phyloP scores from a whole-genome alignment of 2,888 invertebrate genomes.

The Caradrina clavipalpis region DNA sequence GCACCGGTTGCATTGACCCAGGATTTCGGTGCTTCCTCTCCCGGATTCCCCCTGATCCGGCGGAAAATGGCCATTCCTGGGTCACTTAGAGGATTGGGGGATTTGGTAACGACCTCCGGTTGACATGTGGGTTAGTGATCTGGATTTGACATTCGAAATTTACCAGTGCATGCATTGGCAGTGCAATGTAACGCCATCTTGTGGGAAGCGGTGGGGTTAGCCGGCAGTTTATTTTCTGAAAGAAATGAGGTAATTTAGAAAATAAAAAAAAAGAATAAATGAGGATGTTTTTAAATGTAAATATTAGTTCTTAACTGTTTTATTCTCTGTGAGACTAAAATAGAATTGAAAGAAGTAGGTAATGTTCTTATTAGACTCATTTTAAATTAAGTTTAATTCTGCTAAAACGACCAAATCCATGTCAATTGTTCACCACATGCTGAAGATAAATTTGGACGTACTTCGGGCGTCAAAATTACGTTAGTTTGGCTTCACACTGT shows the following conservation, averaged over 20 bases:
- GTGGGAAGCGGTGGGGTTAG: neutral
- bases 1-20: constrained; percentile 32
- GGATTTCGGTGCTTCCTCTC: constrained; percentile 40
- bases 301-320: no score
- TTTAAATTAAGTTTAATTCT: no score
- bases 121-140: constrained; percentile 25
- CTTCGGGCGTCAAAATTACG: no score
- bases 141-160: constrained; percentile 11
- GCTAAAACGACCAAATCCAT: no score
- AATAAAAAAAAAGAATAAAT: no score
- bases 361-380: no score
- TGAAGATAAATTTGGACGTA: no score
- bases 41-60: constrained; percentile 53
- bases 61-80: constrained; percentile 56
- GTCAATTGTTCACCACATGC: no score
- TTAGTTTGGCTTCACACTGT: no score
- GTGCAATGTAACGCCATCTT: constrained; percentile 8
- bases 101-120: constrained; percentile 21
- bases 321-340: no score
- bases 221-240: neutral
- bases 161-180: constrained; percentile 7
- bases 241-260: neutral
- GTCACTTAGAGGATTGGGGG: constrained; percentile 30
- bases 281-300: no score
- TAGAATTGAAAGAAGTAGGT: no score